Conservation (phyloP, 2,888 invertebrate genomes). For the Macaria liturata region DNA sequence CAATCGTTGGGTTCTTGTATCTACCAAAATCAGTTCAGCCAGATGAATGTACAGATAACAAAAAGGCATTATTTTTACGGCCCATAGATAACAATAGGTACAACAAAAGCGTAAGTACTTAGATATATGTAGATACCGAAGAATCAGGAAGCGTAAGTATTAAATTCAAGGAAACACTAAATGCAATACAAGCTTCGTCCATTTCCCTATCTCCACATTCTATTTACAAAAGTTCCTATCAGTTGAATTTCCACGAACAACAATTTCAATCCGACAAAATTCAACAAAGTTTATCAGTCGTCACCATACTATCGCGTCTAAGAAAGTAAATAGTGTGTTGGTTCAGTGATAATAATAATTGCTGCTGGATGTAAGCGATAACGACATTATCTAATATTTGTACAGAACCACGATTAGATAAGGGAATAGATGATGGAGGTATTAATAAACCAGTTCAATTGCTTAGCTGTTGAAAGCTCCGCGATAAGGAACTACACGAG, state of each 20-base stretch:
- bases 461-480: slow-evolving; percentile 19
- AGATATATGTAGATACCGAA: not conserved
- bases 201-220: slow-evolving; percentile 26
- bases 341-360: slow-evolving; percentile 77
- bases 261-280: slow-evolving; percentile 26
- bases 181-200: slow-evolving; percentile 22
- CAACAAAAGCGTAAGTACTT: no score
- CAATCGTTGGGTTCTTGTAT: no score
- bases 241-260: slow-evolving; percentile 21
- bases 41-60: no score
- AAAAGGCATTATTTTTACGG: no score
- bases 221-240: slow-evolving; percentile 14
- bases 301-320: slow-evolving; percentile 55
- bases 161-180: no score
- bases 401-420: slow-evolving; percentile 71
- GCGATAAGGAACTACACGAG: slow-evolving; percentile 1
- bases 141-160: not conserved
- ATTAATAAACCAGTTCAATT: slow-evolving; percentile 48
- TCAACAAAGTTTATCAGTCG: slow-evolving; percentile 34
- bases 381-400: slow-evolving; percentile 78
- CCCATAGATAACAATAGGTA: no score
- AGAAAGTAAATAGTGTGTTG: slow-evolving; percentile 73
- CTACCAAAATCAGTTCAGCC: no score
- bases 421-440: slow-evolving; percentile 55
- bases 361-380: slow-evolving; percentile 74